Conservation (phyloP, 2,113 vertebrate species). For the Hippocampus comes region DNA sequence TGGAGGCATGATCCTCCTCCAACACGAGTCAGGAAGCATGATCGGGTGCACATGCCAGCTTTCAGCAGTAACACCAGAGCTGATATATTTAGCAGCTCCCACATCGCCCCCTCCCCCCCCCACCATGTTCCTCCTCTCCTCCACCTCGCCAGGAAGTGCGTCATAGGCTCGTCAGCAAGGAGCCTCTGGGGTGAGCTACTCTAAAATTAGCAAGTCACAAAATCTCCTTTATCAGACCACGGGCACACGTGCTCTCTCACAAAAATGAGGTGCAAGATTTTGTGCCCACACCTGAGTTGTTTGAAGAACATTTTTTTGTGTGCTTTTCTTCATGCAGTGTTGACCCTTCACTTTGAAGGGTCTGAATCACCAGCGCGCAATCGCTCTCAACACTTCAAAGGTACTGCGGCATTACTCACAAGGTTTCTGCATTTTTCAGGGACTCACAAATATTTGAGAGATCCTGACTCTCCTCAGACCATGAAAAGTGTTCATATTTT, state of each 20-base stretch:
- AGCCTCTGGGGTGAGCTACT: slow-evolving; percentile 51
- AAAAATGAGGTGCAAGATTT: slow-evolving; percentile 7
- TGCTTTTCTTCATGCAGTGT: not conserved
- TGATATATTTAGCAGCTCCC: slow-evolving; percentile 55
- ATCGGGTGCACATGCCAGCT: slow-evolving; percentile 52
- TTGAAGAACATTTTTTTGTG: not conserved
- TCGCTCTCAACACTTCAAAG: not conserved
- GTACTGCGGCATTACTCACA: slow-evolving; percentile 3
- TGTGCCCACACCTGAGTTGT: not conserved
- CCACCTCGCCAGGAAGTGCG: slow-evolving; percentile 58
- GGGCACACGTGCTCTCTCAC: not conserved
- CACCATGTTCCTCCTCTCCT: slow-evolving; percentile 11
- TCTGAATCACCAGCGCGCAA: not conserved
- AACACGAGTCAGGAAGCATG: slow-evolving; percentile 28
- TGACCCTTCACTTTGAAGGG: not conserved
- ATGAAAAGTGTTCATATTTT: not conserved
- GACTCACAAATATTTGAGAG: not conserved
- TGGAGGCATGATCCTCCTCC: slow-evolving; percentile 43
- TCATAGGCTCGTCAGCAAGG: slow-evolving; percentile 59
- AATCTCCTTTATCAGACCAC: slow-evolving; percentile 26
- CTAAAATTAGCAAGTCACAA: slow-evolving; percentile 42
- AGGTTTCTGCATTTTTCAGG: not conserved
- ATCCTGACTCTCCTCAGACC: not conserved
- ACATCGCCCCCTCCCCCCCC: not conserved
- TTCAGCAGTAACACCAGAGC: slow-evolving; percentile 40